Evolutionary conservation across 2,113 vertebrate species (phyloP).

Genomic region (Vidua chalybeata): DNA sequence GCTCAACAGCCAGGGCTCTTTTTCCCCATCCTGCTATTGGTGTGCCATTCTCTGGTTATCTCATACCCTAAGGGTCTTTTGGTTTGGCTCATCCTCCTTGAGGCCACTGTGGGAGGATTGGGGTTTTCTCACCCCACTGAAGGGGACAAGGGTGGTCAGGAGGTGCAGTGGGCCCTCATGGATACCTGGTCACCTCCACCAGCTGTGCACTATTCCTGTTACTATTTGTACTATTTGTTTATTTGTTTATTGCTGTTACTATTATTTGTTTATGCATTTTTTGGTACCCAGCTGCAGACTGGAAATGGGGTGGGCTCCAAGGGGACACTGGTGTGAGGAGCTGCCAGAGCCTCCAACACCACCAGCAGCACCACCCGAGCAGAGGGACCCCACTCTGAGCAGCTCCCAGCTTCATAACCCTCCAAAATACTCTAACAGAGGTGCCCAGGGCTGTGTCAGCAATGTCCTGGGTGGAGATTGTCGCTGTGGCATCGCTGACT

Average conservation of each 20-base stretch:
- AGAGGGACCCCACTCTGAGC: neutral
- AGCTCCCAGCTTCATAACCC: neutral
- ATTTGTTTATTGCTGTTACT: neutral
- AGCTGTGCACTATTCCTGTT: neutral
- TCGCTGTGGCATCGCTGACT: accelerated
- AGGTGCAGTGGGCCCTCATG: neutral
- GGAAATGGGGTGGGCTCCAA: neutral
- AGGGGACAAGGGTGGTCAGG: neutral
- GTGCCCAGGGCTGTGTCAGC: neutral
- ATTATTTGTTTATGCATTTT: neutral
- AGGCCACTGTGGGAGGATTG: neutral
- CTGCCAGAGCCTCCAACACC: neutral
- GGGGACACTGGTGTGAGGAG: neutral
- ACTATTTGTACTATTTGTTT: neutral
- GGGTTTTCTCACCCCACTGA: neutral
- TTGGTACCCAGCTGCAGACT: neutral
- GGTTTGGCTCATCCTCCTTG: neutral
- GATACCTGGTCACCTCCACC: neutral
- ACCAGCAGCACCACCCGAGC: neutral
- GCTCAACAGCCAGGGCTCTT: neutral
- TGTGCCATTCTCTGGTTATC: neutral
- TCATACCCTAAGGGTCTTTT: neutral
- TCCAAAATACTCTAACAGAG: neutral
- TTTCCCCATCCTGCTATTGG: neutral
- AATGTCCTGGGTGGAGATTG: neutral